These are phyloP conservation scores for Chaunax sp. DNA, from an alignment of 2,797 vertebrate species.

Conservation along the genomic window DNA sequence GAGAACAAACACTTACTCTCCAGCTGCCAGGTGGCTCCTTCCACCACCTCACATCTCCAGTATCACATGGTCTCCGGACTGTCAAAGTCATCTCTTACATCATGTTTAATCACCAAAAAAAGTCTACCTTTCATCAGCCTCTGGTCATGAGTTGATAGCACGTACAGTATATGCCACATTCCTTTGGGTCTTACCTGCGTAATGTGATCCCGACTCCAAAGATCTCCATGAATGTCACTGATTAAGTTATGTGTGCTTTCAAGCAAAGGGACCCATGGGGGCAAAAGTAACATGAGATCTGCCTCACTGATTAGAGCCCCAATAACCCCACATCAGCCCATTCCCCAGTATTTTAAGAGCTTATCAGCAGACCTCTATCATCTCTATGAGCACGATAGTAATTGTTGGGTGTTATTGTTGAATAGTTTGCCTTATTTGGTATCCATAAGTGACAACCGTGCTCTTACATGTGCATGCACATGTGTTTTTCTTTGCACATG, in stretches of 20 bases:
- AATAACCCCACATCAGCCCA: conserved; percentile 32
- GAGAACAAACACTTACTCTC: neutral
- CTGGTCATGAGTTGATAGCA: conserved; percentile 65
- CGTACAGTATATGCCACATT: conserved; percentile 63
- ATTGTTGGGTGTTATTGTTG: conserved; percentile 4
- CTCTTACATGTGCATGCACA: conserved; percentile 22
- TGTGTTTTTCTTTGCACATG: conserved; percentile 38
- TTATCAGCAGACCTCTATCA: conserved; percentile 30
- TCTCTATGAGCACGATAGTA: conserved; percentile 20
- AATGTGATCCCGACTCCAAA: conserved; percentile 67
- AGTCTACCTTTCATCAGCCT: conserved; percentile 72
- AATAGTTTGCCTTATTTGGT: conserved; percentile 33
- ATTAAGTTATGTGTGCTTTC: conserved; percentile 66
- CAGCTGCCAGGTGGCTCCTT: conserved; percentile 10
- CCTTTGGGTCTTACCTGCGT: conserved; percentile 70
- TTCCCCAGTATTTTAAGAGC: conserved; percentile 16
- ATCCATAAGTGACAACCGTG: conserved; percentile 11
- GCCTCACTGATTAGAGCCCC: conserved; percentile 34
- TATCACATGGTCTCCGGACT: conserved; percentile 13
- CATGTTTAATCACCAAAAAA: conserved; percentile 71
- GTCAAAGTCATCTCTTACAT: conserved; percentile 58
- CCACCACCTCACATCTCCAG: conserved; percentile 18
- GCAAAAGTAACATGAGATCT: conserved; percentile 60
- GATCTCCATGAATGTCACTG: conserved; percentile 69
- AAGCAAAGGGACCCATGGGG: conserved; percentile 30